Evolutionary conservation across 30 jellyfish, hydroid and myxozoan genomes (phyloP), one percentile per base, ranked within the genome.

Genomic region (Aurelia aurita complex sp. Pacific): DNA sequence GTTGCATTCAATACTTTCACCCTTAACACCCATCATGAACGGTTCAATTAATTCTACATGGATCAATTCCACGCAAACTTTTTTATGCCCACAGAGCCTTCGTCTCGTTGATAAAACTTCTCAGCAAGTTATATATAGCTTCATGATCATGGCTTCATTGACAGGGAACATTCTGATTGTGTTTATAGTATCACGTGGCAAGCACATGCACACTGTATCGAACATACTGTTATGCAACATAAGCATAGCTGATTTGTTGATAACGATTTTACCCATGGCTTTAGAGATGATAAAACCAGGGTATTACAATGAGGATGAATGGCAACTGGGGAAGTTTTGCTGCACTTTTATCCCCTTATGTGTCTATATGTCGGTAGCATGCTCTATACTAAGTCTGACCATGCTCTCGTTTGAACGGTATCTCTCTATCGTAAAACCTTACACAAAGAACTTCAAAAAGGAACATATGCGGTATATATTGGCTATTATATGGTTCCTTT

Each of bases 281-380:
- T 87, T 91, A 89, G 98, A 79, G 62, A 72, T 92, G 33, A 46
- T 86, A 1, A 78, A 74, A 36, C 77, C 74, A n/a, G 67, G 69
- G 14, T 32, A 79, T 3, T 86, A 16, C 77, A 18, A 23, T 7
- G 84, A 86, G 34, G 95, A 89, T 43, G 52, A 34, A 8, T 92
- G 98, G 98, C 85, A 89, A 10, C 70, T 85, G 69, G 98, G 97
- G 32, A 40, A 59, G 60, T 86, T 87, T 65, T 74, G 87, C 90
- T 92, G 98, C 63, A 61, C 78, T 7, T 81, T 85, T 70, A 51
- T 76, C 62, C 54, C 42, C 73, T 59, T 81, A n/a, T 65, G 94
- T 32, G 80, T 86, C 46, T 92, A 86, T 33, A 35, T 87, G 35
- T 92, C 98, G 1, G 98, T 92, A 5, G 86, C 98, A 16, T 81